Evolutionary conservation across 2,113 vertebrate genomes (phyloP), one percentile per base, ranked within the genome.

Genomic region (Aldabrachelys gigantea): DNA sequence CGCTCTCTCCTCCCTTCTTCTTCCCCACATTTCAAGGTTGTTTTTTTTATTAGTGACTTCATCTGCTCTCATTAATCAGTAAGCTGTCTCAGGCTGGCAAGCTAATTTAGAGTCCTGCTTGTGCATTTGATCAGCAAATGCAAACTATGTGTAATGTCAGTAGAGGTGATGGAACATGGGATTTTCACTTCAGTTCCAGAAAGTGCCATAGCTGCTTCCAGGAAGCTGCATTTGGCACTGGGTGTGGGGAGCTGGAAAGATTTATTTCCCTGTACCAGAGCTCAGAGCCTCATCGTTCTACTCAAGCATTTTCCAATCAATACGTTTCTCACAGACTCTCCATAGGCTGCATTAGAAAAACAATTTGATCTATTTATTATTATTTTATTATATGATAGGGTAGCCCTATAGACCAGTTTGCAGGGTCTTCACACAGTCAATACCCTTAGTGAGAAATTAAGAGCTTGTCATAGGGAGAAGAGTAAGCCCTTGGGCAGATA

Each of bases 111-210:
- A 94, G 95, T 93, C 94, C 93, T 84, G 87, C 97, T 96, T 95
- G 87, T 95, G 95, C 96, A 97, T 96, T 97, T 98, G 97, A 98
- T 98, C 97, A 97, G 95, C 96, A 98, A 96, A 96, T 97, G 97
- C 87, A 95, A 97, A 97, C 96, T 94, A 91, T 97, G 96, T 97
- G 96, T 97, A 96, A 92, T 97, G 96, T 97, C 96, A 95, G 59
- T 91, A 80, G 96, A 97, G 96, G 93, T 94, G 97, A 97, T 85
- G 96, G 97, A 96, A 95, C 82, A 83, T 89, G 96, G 92, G 97
- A 88, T 94, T 96, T 97, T 96, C 93, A 92, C 97, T 92, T 97
- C 97, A 91, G 95, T 98, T 98, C 98, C 98, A 98, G 98, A 98
- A 98, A 98, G 95, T 95, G 91, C 96, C 79, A 81, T 92, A 88